Base-by-base conservation (phyloP, 2,888 invertebrate genomes). In the Synergus umbraculus region DNA sequence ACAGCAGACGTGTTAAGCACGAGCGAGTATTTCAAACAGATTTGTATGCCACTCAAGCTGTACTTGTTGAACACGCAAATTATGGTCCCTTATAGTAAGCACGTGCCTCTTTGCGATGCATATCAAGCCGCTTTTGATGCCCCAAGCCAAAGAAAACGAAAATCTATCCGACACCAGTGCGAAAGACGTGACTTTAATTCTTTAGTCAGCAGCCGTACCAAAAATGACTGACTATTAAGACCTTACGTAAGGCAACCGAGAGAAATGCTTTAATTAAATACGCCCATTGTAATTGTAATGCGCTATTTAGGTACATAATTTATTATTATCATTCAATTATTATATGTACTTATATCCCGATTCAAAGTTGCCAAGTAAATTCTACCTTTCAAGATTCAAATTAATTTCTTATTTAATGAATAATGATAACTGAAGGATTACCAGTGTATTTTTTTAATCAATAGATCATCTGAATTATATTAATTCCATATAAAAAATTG, bases 21-120 rank as follows among this genome's bases (percentile, higher is more conserved):
- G 12, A 22, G 60, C 22, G 22, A 60, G 22, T 60, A 22, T 60
- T 54, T 60, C 60, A 60, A 22, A 4, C 22, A 60, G 60, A 60
- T 60, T 60, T 60, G 60, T 60, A 60, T 60, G 60, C 60, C 60
- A 60, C 60, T 60, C 60, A 60, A 60, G 12, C 10, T 60, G 12
- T 8, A 22, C 60, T 60, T 60, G 60, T 60, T 60, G 60, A 60
- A 60, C 81, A 81, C 82, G 81, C 73, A 78, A 78, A 76, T 79
- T 78, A 46, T 41, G 22, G 54, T 29, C 46, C 67, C 60, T 43
- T 73, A 58, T 58, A 44, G 66, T 22, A 22, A 22, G 22, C 67
- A 67, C 67, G 67, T 67, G 67, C 67, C 67, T 41, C 67, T 67
- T 41, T 44, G 41, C 44, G n/a, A 43, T 67, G 41, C 37, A 67